Percentiles rank a stretch among this genome's conserved stretches.
Evolutionary conservation across 2,888 invertebrate genomes (phyloP).

Genomic region (Drosophila histrio): DNA sequence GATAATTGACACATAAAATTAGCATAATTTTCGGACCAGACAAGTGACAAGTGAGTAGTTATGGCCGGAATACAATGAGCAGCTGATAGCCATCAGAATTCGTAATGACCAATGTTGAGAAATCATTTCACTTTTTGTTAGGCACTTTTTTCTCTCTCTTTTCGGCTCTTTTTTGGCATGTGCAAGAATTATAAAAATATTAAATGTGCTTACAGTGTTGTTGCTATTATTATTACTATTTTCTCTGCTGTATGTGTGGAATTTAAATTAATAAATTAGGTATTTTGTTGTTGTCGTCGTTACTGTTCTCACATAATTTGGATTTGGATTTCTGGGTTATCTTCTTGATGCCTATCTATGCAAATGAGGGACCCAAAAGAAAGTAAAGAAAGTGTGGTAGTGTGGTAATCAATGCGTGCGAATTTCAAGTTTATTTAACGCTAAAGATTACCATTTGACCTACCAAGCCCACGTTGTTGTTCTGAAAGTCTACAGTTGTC

Average conservation of each 20-base stretch:
- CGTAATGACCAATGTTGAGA: conserved; percentile 64
- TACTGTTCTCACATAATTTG: conserved; percentile 27
- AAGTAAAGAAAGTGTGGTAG: conserved; percentile 62
- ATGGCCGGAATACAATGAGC: conserved; percentile 40
- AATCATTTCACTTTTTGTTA: conserved; percentile 72
- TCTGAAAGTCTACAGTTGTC: not conserved
- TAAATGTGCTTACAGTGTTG: conserved; percentile 25
- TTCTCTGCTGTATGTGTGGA: conserved; percentile 51
- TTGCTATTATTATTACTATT: conserved; percentile 23
- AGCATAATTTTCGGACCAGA: conserved; percentile 78
- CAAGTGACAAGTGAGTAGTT: conserved; percentile 63
- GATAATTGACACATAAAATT: conserved; percentile 83
- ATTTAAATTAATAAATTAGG: conserved; percentile 76
- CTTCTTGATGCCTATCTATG: conserved; percentile 56
- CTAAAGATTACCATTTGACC: not conserved
- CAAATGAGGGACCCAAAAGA: conserved; percentile 40
- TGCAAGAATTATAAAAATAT: conserved; percentile 52
- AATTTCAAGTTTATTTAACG: conserved; percentile 27
- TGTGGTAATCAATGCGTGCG: conserved; percentile 50
- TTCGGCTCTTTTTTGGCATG: conserved; percentile 17
- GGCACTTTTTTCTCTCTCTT: not conserved
- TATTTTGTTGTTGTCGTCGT: conserved; percentile 16
- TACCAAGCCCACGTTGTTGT: not conserved
- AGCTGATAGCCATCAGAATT: conserved; percentile 69
- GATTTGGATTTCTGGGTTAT: conserved; percentile 18